These are phyloP conservation scores for Zhuqinia jingwanae DNA, from an alignment of 2,888 invertebrate species.

Conservation along the genomic window DNA sequence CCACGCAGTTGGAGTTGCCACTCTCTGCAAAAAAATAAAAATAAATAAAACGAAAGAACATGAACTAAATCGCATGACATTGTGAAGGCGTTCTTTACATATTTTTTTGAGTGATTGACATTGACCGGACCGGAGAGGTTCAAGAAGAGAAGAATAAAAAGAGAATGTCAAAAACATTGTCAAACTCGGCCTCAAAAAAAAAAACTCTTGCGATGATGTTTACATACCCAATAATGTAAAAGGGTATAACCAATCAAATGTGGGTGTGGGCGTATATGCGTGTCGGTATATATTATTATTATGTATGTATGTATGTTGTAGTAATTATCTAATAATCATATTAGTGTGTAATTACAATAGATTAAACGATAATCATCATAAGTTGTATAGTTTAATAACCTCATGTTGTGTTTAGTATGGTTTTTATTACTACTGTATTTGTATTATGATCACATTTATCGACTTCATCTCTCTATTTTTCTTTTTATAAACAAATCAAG, in stretches of 20 bases:
- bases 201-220: too few species aligned
- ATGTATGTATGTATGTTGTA: too few species aligned
- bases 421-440: neutral
- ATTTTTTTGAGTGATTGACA: too few species aligned
- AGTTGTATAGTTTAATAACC: neutral
- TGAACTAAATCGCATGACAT: too few species aligned
- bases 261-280: neutral
- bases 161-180: conserved; percentile 9
- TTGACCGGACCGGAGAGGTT: neutral
- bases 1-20: too few species aligned
- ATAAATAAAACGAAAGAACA: too few species aligned
- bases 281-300: too few species aligned
- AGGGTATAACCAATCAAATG: too few species aligned
- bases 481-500: neutral
- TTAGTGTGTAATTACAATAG: neutral
- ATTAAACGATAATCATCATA: too few species aligned
- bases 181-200: neutral
- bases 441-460: conserved; percentile 33
- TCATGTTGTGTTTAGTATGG: neutral
- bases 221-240: neutral
- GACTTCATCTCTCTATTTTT: neutral
- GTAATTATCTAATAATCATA: conserved; percentile 1
- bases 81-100: too few species aligned
- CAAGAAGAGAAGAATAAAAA: too few species aligned
- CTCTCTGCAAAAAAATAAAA: too few species aligned